phyloP scores from a whole-genome alignment of 2,113 vertebrate species.

The Agapornis roseicollis region DNA sequence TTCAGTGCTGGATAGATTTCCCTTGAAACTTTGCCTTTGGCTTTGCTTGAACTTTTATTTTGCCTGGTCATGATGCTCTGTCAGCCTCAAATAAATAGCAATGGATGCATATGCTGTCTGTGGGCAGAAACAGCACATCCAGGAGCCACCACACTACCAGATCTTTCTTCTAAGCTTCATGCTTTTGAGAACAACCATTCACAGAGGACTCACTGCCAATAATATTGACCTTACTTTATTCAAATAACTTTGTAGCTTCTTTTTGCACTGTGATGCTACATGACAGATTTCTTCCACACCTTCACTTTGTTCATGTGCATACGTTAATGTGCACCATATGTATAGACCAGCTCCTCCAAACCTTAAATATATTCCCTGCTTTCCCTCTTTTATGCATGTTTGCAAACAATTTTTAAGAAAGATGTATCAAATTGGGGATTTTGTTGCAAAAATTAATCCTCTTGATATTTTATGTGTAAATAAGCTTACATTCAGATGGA shows the following conservation, averaged over 20 bases:
- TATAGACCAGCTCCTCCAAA: neutral
- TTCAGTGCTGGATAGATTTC: neutral
- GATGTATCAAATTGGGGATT: fast-evolving
- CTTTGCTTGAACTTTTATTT: neutral
- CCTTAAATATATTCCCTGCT: neutral
- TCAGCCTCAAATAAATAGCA: neutral
- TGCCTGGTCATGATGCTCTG: neutral
- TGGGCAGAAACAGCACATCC: neutral
- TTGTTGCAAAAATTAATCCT: neutral
- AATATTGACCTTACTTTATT: neutral
- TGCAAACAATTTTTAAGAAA: neutral
- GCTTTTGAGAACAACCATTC: neutral
- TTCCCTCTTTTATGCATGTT: neutral
- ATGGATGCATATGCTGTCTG: neutral
- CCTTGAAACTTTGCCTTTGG: neutral
- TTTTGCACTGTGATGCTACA: neutral
- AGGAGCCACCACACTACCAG: neutral
- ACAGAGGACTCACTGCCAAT: neutral
- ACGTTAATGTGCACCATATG: neutral
- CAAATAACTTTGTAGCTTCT: neutral
- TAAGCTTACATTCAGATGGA: neutral
- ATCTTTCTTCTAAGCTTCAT: neutral
- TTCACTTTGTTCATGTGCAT: neutral
- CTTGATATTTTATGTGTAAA: neutral
- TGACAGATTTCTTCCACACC: neutral